Conservation (phyloP, 2,888 invertebrate genomes). For the Tetramorium bicarinatum region DNA sequence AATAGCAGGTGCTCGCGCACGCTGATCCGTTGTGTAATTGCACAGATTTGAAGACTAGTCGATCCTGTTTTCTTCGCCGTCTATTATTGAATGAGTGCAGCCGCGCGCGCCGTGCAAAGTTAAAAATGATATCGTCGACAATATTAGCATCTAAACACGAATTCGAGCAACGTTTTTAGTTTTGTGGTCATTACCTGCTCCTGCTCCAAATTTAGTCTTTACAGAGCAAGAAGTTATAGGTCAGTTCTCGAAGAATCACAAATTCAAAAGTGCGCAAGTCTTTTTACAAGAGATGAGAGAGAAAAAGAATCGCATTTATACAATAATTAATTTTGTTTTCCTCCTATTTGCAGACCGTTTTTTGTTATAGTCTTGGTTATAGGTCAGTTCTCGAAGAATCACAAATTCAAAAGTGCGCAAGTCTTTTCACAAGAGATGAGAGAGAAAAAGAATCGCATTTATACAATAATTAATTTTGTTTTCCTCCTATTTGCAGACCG, state of each 20-base stretch:
- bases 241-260: not conserved
- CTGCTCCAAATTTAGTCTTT: constrained; percentile 30
- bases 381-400: too few relatives aligned
- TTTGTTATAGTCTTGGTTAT: too few relatives aligned
- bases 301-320: too few relatives aligned
- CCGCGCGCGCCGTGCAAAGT: not conserved
- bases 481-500: too few relatives aligned
- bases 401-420: too few relatives aligned
- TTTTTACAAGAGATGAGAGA: not conserved
- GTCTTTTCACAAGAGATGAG: too few relatives aligned
- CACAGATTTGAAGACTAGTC: constrained; percentile 25
- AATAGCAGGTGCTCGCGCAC: constrained; percentile 25
- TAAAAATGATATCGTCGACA: constrained; percentile 24
- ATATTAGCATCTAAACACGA: constrained; percentile 32
- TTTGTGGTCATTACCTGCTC: constrained; percentile 13
- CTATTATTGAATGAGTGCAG: constrained; percentile 26
- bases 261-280: not conserved
- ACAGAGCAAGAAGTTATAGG: not conserved
- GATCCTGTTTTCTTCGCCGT: constrained; percentile 21
- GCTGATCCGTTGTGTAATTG: constrained; percentile 17
- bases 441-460: too few relatives aligned
- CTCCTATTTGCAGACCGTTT: not conserved
- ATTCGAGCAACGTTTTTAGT: constrained; percentile 40
- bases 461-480: too few relatives aligned
- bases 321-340: too few relatives aligned